Base-by-base conservation (phyloP, 2,888 invertebrate species). In the Melikaiella ostensackeni region DNA sequence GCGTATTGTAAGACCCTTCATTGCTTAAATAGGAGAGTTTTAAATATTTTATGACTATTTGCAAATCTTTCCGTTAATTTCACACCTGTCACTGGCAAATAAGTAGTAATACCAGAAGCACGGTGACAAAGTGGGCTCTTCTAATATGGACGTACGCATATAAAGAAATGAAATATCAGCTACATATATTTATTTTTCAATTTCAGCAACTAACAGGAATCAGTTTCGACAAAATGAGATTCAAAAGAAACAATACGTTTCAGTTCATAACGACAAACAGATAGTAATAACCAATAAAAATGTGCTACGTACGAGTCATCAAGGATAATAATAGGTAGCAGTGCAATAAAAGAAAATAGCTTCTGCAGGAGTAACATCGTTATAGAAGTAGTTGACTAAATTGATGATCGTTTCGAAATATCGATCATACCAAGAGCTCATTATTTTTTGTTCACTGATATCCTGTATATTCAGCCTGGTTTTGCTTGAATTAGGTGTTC, bases 281-380 rank as follows among this genome's bases (percentile, higher is more conserved):
- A 63, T 19, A 21, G 5, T 11, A 35, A 24, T 38, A 63, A 11
- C 11, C 35, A 63, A 13, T 63, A 63, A 63, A 63, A 5, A 35
- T 4, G 13, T 9, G 13, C 38, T 63, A 63, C n/a, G 11, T 63
- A 33, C 11, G n/a, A 35, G 35, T 35, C 35, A 63, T 63, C 33
- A 63, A n/a, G 11, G 35, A 35, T 35, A 35, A 63, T 13, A 63
- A 35, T 35, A 63, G 63, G n/a, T 5, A 35, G 11, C 11, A 63
- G 63, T 63, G 33, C 21, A 63, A 63, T 63, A 63, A 63, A 63
- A 63, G 38, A 21, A 21, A 63, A 63, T 63, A 38, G 63, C 11
- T 38, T 63, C 21, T 63, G 33, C n/a, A 50, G 50, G 19, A 63
- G 35, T 11, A 35, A 21, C 35, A 21, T 63, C 21, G 38, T 63